These are phyloP conservation scores for Caenorhabditis sp. DNA, from an alignment of 2,888 invertebrate genomes.

Conservation along the genomic window DNA sequence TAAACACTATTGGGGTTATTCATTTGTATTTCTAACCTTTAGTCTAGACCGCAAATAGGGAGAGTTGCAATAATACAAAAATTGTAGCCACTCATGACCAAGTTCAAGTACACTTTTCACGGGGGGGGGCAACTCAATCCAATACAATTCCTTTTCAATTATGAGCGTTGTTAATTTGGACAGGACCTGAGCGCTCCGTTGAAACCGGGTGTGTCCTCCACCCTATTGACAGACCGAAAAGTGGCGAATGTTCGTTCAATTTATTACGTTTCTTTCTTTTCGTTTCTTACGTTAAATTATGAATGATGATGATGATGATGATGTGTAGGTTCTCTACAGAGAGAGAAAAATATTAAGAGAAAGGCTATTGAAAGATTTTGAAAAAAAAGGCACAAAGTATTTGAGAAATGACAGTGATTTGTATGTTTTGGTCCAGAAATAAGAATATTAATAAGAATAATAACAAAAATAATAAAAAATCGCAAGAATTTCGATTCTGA, in stretches of 20 bases:
- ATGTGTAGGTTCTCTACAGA: constrained; percentile 1
- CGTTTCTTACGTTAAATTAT: constrained; percentile 12
- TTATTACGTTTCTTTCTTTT: constrained; percentile 8
- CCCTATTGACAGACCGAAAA: constrained; percentile 13
- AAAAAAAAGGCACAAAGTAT: too few relatives aligned
- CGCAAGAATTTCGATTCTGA: too few relatives aligned
- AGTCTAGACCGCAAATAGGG: too few relatives aligned
- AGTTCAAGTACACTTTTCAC: constrained; percentile 42
- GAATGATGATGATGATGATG: constrained; percentile 22
- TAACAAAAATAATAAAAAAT: background rate
- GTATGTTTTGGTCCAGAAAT: constrained; percentile 2
- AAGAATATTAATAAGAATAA: constrained; percentile 8
- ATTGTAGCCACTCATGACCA: constrained; percentile 47
- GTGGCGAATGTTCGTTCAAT: too few relatives aligned
- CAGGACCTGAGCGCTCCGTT: too few relatives aligned
- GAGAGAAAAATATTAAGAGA: constrained; percentile 6
- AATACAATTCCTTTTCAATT: background rate
- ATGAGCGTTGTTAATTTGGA: constrained; percentile 1
- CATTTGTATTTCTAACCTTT: too few relatives aligned
- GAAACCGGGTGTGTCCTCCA: too few relatives aligned
- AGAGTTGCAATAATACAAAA: constrained; percentile 21
- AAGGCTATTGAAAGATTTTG: background rate
- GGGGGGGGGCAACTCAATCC: too few relatives aligned
- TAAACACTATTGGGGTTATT: too few relatives aligned
- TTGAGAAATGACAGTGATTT: too few relatives aligned